Evolutionary conservation across 2,113 vertebrate genomes (phyloP).

Genomic region (Rhinolophus ferrumequinum): DNA sequence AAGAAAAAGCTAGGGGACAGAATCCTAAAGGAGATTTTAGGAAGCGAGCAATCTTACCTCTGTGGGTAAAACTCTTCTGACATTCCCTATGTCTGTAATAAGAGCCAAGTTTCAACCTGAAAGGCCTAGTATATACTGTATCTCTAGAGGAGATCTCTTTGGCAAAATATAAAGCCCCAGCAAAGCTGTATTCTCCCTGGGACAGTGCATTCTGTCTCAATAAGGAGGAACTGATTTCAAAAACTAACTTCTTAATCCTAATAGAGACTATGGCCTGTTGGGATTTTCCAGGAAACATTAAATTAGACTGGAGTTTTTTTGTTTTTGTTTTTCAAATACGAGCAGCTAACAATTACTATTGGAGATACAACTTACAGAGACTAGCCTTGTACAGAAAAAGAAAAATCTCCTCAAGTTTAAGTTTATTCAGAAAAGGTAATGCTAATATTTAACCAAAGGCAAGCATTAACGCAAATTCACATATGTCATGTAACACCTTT

Average conservation of each 20-base stretch:
- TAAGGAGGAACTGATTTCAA: constrained; percentile 48
- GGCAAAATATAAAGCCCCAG: background rate
- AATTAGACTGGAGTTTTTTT: background rate
- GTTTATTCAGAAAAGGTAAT: background rate
- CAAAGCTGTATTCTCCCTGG: constrained; percentile 18
- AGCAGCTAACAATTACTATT: background rate
- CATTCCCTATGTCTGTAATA: constrained; percentile 40
- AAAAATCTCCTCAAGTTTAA: background rate
- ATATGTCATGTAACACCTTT: background rate
- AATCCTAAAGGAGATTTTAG: background rate
- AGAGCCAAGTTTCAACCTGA: background rate
- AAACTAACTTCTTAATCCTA: background rate
- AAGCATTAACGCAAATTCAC: background rate
- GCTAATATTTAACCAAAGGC: background rate
- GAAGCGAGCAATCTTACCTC: background rate
- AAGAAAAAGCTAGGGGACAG: no score
- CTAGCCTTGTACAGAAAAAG: background rate
- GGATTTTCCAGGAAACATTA: background rate
- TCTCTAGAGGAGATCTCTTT: constrained; percentile 25
- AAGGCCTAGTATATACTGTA: background rate
- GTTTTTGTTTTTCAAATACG: background rate
- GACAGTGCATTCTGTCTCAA: background rate
- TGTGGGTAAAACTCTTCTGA: background rate
- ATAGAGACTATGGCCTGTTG: background rate
- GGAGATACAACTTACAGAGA: background rate